Conservation (phyloP, 2,113 vertebrate genomes). For the Porphyrio hochstetteri region DNA sequence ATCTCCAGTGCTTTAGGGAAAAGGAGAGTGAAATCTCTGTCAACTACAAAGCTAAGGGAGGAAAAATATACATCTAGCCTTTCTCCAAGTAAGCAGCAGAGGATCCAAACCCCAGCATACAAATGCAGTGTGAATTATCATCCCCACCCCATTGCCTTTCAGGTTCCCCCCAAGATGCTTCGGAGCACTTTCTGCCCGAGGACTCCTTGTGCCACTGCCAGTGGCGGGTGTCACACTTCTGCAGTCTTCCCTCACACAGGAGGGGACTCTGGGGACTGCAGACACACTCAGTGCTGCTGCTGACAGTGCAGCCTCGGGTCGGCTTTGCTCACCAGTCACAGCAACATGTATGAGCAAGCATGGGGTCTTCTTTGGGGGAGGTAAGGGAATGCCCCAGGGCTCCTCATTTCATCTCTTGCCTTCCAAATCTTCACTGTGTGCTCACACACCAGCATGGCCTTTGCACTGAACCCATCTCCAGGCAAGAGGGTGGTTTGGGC, state of each 20-base stretch:
- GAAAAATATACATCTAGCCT: background rate
- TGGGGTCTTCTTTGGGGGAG: background rate
- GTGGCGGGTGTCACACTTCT: background rate
- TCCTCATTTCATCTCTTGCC: background rate
- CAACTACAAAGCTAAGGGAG: background rate
- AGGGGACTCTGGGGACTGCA: accelerated
- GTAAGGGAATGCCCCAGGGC: background rate
- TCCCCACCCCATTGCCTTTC: background rate
- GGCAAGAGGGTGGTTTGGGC: background rate
- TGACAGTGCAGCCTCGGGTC: accelerated
- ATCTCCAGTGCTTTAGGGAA: background rate
- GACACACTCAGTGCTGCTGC: background rate
- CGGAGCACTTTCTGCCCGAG: background rate
- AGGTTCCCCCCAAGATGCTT: background rate
- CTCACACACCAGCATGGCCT: background rate
- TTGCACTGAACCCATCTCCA: background rate
- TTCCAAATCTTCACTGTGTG: background rate
- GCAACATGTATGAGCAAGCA: accelerated
- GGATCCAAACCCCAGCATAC: background rate
- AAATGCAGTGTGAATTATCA: background rate
- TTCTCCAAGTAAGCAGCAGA: background rate
- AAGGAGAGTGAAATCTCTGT: background rate
- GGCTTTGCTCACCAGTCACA: background rate
- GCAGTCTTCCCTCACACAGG: too few relatives aligned
- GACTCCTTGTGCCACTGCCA: accelerated